A percentile compares a stretch with the other conserved stretches of the same genome.
Evolutionary conservation across 2,113 vertebrate species (phyloP).

Genomic region (Saiga tatarica): DNA sequence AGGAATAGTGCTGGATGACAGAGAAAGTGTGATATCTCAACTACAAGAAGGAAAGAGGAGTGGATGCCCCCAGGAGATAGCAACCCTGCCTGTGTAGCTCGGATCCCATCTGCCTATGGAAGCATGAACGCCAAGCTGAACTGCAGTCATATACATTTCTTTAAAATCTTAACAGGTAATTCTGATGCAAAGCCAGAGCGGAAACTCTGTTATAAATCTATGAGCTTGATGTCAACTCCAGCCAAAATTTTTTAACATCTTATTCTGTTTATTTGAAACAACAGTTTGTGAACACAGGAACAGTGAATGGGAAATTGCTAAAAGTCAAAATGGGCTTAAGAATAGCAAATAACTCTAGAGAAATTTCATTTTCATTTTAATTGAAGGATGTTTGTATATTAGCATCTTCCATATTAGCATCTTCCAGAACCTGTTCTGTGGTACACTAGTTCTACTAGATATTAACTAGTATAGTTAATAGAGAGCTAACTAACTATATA

Average conservation of each 20-base stretch:
- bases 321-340: neutral
- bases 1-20: neutral
- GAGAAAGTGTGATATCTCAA: neutral
- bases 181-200: neutral
- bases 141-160: neutral
- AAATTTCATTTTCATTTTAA: constrained; percentile 12
- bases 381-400: neutral
- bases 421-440: neutral
- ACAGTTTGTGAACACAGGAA: neutral
- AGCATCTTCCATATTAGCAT: constrained; percentile 10
- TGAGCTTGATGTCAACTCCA: neutral
- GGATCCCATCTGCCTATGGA: neutral
- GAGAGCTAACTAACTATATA: neutral
- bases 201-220: neutral
- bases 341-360: neutral
- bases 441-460: neutral
- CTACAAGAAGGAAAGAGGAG: neutral
- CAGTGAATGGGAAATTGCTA: neutral
- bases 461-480: neutral
- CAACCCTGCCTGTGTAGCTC: neutral
- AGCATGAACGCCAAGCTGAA: neutral
- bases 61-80: neutral
- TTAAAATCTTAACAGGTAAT: neutral
- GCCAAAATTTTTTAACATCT: neutral
- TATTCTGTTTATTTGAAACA: neutral